Evolutionary conservation across 2,797 vertebrate species (phyloP).

Genomic region (Tenualosa ilisha): DNA sequence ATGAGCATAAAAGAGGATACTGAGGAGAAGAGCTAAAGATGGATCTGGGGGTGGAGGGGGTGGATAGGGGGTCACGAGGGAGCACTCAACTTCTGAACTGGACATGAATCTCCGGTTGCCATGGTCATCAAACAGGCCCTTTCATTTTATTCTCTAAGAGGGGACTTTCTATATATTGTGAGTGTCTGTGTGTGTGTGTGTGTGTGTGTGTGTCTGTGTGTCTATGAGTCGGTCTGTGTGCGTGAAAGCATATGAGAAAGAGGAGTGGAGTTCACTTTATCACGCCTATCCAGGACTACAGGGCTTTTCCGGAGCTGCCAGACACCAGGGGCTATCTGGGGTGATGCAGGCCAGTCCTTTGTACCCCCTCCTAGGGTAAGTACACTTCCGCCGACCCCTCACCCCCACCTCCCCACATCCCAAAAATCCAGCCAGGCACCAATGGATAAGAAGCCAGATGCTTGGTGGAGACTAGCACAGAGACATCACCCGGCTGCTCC

Average conservation of each 20-base stretch:
- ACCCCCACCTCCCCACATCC: background rate
- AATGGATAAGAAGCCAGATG: background rate
- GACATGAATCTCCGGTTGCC: background rate
- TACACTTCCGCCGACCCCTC: conserved; percentile 41
- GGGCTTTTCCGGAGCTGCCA: conserved; percentile 59
- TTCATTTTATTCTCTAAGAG: background rate
- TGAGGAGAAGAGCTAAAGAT: conserved; percentile 43
- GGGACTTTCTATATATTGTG: background rate
- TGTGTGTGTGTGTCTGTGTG: background rate
- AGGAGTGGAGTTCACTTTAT: conserved; percentile 52
- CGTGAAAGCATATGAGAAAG: conserved; percentile 13
- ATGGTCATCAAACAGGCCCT: background rate
- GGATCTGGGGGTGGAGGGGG: conserved; percentile 7
- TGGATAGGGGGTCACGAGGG: conserved; percentile 41
- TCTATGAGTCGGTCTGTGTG: background rate
- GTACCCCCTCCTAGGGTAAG: conserved; percentile 64
- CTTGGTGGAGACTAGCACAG: background rate
- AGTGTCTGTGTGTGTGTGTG: conserved; percentile 10
- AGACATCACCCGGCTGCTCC: background rate
- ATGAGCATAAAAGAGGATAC: conserved; percentile 24
- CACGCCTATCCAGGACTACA: conserved; percentile 58
- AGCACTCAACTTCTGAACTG: conserved; percentile 5
- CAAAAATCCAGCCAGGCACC: background rate
- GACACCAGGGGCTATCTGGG: conserved; percentile 63
- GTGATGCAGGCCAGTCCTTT: conserved; percentile 68